These are phyloP conservation scores for Bradysia coprophila DNA, from an alignment of 1,140 invertebrate genomes.

Conservation along the genomic window DNA sequence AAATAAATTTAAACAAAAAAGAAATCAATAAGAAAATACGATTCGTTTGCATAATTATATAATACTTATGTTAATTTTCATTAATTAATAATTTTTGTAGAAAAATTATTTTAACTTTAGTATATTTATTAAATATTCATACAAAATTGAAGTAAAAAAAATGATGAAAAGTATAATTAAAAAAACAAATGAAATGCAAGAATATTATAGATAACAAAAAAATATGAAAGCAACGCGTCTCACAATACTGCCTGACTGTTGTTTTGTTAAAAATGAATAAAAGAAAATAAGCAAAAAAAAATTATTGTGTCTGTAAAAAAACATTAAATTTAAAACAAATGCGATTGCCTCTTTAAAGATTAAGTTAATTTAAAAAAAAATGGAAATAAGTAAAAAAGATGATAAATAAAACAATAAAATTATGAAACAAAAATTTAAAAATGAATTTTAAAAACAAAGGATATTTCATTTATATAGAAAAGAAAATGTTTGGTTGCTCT, in stretches of 20 bases:
- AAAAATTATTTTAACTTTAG: too few relatives aligned
- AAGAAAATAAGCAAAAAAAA: conserved; percentile 1
- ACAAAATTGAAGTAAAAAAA: too few relatives aligned
- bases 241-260: conserved; percentile 5
- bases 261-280: conserved; percentile 1
- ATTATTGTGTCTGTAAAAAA: not conserved
- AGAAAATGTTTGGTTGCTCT: not conserved
- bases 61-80: too few relatives aligned
- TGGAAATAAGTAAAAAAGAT: not conserved
- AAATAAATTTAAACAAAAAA: not conserved
- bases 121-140: too few relatives aligned
- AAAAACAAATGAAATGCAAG: conserved; percentile 11
- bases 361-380: conserved; percentile 1
- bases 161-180: conserved; percentile 1
- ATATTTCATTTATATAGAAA: too few relatives aligned
- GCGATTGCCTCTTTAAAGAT: conserved; percentile 2
- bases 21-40: not conserved
- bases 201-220: conserved; percentile 10
- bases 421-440: not conserved
- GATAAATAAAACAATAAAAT: not conserved
- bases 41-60: too few relatives aligned
- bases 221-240: conserved; percentile 9
- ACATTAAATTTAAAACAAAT: not conserved
- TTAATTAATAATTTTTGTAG: too few relatives aligned
- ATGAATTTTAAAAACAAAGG: not conserved